Evolutionary conservation across 2,113 vertebrate species (phyloP).

Genomic region (Planiliza haematocheilus): DNA sequence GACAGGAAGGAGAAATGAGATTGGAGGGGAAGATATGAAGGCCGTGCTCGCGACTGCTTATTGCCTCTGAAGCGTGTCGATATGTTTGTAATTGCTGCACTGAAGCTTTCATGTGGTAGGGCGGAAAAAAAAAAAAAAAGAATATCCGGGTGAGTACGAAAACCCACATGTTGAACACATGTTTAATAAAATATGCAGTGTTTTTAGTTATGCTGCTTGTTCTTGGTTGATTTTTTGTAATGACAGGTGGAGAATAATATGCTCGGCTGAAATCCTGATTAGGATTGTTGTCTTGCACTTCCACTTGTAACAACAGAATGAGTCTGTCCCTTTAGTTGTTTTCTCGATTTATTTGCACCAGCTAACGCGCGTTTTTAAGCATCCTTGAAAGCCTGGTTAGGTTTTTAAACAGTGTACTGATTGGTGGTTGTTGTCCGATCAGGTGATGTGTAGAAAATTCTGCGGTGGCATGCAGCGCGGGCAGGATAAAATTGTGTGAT

Average conservation of each 20-base stretch:
- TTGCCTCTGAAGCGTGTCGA: constrained; percentile 75
- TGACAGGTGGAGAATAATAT: constrained; percentile 47
- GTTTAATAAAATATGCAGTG: constrained; percentile 60
- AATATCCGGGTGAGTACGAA: constrained; percentile 43
- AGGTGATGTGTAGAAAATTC: constrained; percentile 48
- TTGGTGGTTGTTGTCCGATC: constrained; percentile 29
- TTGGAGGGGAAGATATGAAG: constrained; percentile 70
- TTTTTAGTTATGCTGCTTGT: constrained; percentile 43
- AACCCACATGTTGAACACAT: constrained; percentile 72
- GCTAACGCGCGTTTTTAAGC: constrained; percentile 41
- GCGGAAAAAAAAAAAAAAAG: constrained; percentile 49
- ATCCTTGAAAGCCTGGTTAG: constrained; percentile 50
- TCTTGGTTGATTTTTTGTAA: constrained; percentile 42
- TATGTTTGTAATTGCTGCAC: constrained; percentile 78
- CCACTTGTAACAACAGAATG: constrained; percentile 3
- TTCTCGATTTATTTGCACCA: constrained; percentile 44
- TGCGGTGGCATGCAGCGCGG: constrained; percentile 20
- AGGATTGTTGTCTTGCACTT: constrained; percentile 32
- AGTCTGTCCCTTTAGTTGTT: constrained; percentile 25
- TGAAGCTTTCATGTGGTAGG: constrained; percentile 68
- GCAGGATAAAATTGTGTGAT: constrained; percentile 58
- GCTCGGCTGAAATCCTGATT: constrained; percentile 46
- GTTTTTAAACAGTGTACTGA: constrained; percentile 53
- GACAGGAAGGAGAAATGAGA: constrained; percentile 72
- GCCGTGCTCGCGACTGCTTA: constrained; percentile 37